A percentile compares a stretch with the other conserved stretches of the same genome.
phyloP scores from a whole-genome alignment of 2,888 invertebrate species.

The Eustalomyia histrio region DNA sequence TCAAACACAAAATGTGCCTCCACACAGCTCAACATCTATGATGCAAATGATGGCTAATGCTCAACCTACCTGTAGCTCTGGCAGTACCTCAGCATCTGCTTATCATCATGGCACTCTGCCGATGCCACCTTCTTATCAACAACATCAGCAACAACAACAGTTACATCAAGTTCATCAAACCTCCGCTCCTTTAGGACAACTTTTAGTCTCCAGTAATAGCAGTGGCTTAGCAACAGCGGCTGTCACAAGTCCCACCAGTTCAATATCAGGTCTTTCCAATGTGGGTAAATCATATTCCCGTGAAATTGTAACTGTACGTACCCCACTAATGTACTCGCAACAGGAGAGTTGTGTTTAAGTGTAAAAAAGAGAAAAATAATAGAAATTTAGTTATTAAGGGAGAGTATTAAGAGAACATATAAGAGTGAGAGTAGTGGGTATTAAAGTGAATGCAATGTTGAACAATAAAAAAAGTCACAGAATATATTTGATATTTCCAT shows the following conservation, averaged over 20 bases:
- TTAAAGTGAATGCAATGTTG: not conserved
- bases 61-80: conserved; percentile 65
- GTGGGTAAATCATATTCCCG: conserved; percentile 79
- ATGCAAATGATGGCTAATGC: conserved; percentile 73
- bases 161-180: conserved; percentile 64
- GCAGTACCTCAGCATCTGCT: conserved; percentile 33
- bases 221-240: conserved; percentile 75
- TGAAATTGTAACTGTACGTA: conserved; percentile 85
- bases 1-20: conserved; percentile 72
- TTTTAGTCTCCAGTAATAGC: conserved; percentile 75
- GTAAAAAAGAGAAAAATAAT: conserved; percentile 55
- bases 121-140: conserved; percentile 76
- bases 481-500: conserved; percentile 59
- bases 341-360: conserved; percentile 86
- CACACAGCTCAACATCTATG: conserved; percentile 74
- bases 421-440: conserved; percentile 54
- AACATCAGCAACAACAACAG: conserved; percentile 74
- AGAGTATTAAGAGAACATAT: not conserved
- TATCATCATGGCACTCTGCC: conserved; percentile 72
- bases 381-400: conserved; percentile 37
- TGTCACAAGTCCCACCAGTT: conserved; percentile 77
- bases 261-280: conserved; percentile 76
- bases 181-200: conserved; percentile 71
- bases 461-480: conserved; percentile 50
- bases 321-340: conserved; percentile 84